These are phyloP conservation scores for Smutsia gigantea DNA, from an alignment of 2,797 vertebrate species.

Conservation along the genomic window DNA sequence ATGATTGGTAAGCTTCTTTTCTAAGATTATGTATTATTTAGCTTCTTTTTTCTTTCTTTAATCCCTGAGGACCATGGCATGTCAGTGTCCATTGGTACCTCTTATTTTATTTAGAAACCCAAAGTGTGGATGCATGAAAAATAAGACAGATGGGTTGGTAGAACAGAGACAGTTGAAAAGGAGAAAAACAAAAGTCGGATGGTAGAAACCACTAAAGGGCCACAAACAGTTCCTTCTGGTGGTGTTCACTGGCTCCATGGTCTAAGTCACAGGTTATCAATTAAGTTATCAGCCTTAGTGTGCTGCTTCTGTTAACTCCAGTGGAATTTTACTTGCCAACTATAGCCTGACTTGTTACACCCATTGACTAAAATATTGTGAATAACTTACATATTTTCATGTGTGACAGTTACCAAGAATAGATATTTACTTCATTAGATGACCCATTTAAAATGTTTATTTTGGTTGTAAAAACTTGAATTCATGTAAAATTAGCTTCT, in stretches of 20 bases:
- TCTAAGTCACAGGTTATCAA: neutral
- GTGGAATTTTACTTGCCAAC: neutral
- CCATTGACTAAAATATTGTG: neutral
- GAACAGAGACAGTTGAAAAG: neutral
- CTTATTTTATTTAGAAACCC: neutral
- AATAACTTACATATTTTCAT: neutral
- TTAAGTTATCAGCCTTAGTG: neutral
- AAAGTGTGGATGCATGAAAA: neutral
- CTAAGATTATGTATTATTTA: neutral
- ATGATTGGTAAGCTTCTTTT: neutral
- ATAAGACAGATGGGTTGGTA: neutral
- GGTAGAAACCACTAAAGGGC: neutral
- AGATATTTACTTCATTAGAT: neutral
- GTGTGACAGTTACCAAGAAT: neutral
- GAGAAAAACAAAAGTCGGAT: neutral
- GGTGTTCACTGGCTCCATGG: neutral
- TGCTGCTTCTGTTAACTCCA: neutral
- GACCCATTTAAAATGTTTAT: constrained; percentile 1
- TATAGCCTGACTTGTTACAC: neutral
- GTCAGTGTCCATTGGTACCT: neutral
- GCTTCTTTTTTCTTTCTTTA: neutral
- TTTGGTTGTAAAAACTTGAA: constrained; percentile 41
- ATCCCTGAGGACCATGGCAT: neutral
- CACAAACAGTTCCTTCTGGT: neutral
- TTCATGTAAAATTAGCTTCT: constrained; percentile 54